phyloP scores from a whole-genome alignment of 2,888 invertebrate species.

The Arenicola marina region DNA sequence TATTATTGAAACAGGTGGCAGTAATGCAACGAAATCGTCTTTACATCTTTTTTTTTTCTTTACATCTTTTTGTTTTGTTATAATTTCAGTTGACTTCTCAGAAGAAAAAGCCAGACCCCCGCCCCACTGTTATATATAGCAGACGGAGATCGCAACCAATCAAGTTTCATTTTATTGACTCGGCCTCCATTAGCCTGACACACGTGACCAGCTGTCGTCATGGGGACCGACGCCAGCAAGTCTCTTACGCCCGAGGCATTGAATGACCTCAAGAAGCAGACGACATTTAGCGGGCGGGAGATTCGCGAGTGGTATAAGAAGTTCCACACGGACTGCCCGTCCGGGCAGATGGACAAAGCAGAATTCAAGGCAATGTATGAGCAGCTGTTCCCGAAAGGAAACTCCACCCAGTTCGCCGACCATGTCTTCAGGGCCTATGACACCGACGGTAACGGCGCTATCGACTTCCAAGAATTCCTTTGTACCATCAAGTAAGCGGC shows the following conservation, averaged over 20 bases:
- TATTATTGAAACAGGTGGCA: too few relatives aligned
- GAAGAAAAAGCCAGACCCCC: too few relatives aligned
- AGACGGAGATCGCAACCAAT: too few relatives aligned
- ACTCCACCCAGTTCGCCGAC: slow-evolving; percentile 24
- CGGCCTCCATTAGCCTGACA: too few relatives aligned
- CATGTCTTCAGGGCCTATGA: slow-evolving; percentile 26
- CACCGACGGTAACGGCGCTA: slow-evolving; percentile 26
- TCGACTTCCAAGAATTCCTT: slow-evolving; percentile 26
- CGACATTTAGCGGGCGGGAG: slow-evolving; percentile 24
- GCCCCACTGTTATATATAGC: too few relatives aligned
- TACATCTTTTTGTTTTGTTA: too few relatives aligned
- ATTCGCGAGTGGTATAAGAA: slow-evolving; percentile 28
- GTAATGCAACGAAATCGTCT: too few relatives aligned
- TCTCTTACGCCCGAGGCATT: slow-evolving; percentile 13
- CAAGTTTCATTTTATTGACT: too few relatives aligned
- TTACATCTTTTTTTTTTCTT: too few relatives aligned
- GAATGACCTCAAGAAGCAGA: slow-evolving; percentile 20
- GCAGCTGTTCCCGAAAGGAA: slow-evolving; percentile 26
- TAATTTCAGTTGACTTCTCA: too few relatives aligned
- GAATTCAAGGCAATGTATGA: slow-evolving; percentile 26
- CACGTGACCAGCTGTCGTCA: not conserved
- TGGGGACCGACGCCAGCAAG: slow-evolving; percentile 25
- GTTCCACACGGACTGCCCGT: slow-evolving; percentile 23
- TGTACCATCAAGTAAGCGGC: slow-evolving; percentile 3
- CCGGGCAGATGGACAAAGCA: slow-evolving; percentile 18